Evolutionary conservation across 2,797 vertebrate species (phyloP), one percentile per base, ranked within the genome.

Genomic region (Gymnothorax reevesii): DNA sequence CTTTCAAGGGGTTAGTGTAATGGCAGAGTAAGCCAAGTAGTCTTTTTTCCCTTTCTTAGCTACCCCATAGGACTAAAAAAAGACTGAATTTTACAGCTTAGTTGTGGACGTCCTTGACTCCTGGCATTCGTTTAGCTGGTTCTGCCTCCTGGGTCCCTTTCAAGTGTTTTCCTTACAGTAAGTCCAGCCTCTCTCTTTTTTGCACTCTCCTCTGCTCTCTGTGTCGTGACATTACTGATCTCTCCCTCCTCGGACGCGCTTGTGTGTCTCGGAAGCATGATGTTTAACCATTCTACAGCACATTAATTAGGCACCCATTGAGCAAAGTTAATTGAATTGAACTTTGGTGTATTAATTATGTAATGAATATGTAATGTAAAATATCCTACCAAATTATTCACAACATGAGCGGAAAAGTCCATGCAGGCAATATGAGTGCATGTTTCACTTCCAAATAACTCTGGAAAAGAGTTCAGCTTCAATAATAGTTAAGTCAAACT

Each of bases 11-110:
- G 55, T 71, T 73, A 89, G 89, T 87, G 88, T 87, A 90, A 84
- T 89, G 88, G 85, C 89, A 88, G 90, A 89, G 90, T 86, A 92
- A 90, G 90, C 82, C 84, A 87, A 86, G 33, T 82, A 49, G 55
- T 59, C 57, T 73, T 86, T 82, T 69, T 83, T 49, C 52, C 22
- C 77, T 80, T 80, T 52, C 55, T 13, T 57, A 83, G 82, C 71
- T 59, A 84, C 75, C 86, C 86, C 86, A 87, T 13, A 87, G 69
- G 86, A 87, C 27, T 75, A 71, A 83, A 77, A 87, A 73, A 87
- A 75, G 54, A 83, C 33, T 9, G 55, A 57, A 73, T 60, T 75
- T 86, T 80, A 71, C 79, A 33, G 33, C 57, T 73, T 83, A 57
- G 86, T 71, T 55, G 57, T 83, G 82, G 71, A 79, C 77, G 82